These are phyloP conservation scores for Hiodon alosoides DNA, from an alignment of 2,113 vertebrate genomes.

Conservation along the genomic window DNA sequence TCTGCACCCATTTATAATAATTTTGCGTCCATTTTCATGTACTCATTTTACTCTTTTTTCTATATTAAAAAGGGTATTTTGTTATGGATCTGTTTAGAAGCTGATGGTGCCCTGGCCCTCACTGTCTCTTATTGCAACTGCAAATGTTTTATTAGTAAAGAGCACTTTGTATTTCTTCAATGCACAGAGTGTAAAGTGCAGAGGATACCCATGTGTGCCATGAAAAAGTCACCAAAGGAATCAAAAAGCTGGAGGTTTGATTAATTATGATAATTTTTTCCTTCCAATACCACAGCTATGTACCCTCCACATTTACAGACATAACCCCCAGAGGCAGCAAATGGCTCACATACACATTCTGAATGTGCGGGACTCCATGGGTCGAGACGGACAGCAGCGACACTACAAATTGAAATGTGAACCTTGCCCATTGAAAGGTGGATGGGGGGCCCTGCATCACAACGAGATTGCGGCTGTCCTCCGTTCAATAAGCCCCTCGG, in stretches of 20 bases:
- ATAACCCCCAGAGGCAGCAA: background rate
- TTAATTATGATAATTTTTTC: no score
- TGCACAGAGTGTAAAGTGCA: no score
- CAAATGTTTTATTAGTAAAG: no score
- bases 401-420: conserved; percentile 27
- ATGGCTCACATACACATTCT: background rate
- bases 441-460: conserved; percentile 16
- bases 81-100: background rate
- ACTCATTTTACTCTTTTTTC: background rate
- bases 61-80: background rate
- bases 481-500: conserved; percentile 23
- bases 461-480: conserved; percentile 23
- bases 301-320: no score
- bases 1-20: background rate
- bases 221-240: no score
- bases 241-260: no score
- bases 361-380: background rate
- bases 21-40: background rate
- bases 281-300: no score
- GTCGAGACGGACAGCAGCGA: background rate
- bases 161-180: no score
- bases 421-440: conserved; percentile 7
- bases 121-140: background rate
- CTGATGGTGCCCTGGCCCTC: background rate
- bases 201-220: no score